Conservation (phyloP, 1,140 invertebrate genomes). For the Bathynomus jamesi region DNA sequence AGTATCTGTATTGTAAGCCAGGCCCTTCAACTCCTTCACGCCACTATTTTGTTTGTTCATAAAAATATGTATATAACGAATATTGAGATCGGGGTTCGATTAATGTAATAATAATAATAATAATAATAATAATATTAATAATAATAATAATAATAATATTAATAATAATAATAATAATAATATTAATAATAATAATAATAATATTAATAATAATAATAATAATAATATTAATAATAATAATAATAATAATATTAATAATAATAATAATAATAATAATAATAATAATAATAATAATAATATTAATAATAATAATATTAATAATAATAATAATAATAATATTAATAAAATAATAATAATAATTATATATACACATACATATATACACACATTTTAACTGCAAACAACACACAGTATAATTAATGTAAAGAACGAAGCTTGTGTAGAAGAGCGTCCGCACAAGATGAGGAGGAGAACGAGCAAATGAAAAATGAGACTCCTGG, state of each 20-base stretch:
- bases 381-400: too few relatives aligned
- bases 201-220: neutral
- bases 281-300: neutral
- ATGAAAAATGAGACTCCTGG: too few relatives aligned
- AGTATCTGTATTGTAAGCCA: too few relatives aligned
- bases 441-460: too few relatives aligned
- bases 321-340: neutral
- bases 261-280: neutral
- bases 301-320: neutral
- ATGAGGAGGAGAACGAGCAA: too few relatives aligned
- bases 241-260: neutral
- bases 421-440: too few relatives aligned
- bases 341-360: neutral
- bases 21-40: too few relatives aligned
- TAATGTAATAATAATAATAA: neutral
- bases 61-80: neutral
- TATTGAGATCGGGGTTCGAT: neutral
- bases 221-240: neutral
- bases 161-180: neutral
- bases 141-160: neutral
- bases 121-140: neutral
- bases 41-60: too few relatives aligned
- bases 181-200: neutral
- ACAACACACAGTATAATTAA: too few relatives aligned
- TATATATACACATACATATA: neutral